Conservation (phyloP, 2,113 vertebrate species). For the Nesoenas mayeri region DNA sequence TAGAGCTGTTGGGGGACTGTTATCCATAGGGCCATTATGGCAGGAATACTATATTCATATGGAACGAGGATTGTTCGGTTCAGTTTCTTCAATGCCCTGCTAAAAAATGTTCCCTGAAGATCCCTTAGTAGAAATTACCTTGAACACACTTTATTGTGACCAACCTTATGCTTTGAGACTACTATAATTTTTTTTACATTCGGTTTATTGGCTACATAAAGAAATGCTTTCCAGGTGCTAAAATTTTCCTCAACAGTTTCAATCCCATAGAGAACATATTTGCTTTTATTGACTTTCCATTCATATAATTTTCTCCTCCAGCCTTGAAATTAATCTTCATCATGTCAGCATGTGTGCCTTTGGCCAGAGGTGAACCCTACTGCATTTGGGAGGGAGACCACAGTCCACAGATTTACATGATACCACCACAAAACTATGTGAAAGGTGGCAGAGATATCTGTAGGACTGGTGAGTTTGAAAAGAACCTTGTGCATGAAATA, state of each 20-base stretch:
- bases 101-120: neutral
- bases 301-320: neutral
- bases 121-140: neutral
- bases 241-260: neutral
- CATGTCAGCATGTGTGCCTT: neutral
- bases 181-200: neutral
- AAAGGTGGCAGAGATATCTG: neutral
- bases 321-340: neutral
- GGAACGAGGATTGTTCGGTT: neutral
- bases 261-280: neutral
- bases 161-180: neutral
- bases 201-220: neutral
- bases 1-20: neutral
- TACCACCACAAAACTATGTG: neutral
- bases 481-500: neutral
- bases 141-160: neutral
- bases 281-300: constrained; percentile 38
- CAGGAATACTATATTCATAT: neutral
- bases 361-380: neutral
- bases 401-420: neutral
- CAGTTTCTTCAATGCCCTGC: neutral
- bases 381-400: neutral
- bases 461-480: neutral
- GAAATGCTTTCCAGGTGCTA: constrained; percentile 3
- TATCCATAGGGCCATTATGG: neutral